Base-by-base conservation (phyloP, 2,888 invertebrate species). In the Alentia gelatinosa region DNA sequence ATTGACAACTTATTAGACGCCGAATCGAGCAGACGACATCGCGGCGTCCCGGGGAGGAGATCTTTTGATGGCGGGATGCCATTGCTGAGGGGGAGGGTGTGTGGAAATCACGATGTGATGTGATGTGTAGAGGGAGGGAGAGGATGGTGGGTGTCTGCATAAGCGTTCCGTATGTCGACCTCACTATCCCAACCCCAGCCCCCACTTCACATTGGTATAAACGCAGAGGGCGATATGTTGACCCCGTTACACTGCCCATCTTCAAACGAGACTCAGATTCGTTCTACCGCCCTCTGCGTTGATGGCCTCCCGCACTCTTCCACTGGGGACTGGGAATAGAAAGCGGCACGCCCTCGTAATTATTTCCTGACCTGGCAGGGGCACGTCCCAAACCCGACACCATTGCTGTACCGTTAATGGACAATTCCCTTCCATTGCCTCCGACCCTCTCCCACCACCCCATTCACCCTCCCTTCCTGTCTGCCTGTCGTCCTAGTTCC, bases 351-450 rank as follows among this genome's bases (percentile, higher is more conserved):
- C 56, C 56, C 56, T 56, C 5, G 56, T 56, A 56, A 56, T 56
- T 56, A 56, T 56, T 56, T 56, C 56, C 56, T 56, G 56, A 56
- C 56, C 56, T 56, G 56, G 56, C n/a, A n/a, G 56, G 56, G 56
- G 9, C 56, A n/a, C n/a, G 56, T 56, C 3, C 56, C 56, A n/a
- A 42, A 7, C 12, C 56, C n/a, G 5, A 56, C 23, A 56, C 56
- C 56, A 19, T 56, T n/a, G 56, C n/a, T n/a, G 23, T 1, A 1
- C n/a, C 56, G 56, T 56, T 56, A 56, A 56, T 56, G 5, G 56
- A 56, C 56, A 56, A 4, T 56, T 3, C n/a, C 56, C 12, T 56
- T 56, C n/a, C 19, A 56, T n/a, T 4, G 56, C 56, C 3, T 56
- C 19, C 9, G n/a, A 19, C 56, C 56, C 12, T 1, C 3, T 19